These are phyloP conservation scores for Protomyctophum bolini DNA, from an alignment of 2,113 vertebrate genomes.

Conservation along the genomic window DNA sequence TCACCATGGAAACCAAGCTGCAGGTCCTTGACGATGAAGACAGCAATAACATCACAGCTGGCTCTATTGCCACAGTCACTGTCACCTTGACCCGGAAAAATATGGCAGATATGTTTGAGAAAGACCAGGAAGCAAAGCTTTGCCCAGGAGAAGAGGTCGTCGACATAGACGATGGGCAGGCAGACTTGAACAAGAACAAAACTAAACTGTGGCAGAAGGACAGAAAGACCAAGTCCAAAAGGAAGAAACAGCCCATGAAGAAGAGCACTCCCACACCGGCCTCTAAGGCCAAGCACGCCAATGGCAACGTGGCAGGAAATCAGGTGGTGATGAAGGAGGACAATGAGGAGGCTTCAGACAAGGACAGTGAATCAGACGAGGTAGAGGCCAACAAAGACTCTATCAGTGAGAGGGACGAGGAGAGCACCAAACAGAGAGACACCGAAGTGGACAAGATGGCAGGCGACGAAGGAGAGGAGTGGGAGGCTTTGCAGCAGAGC, in stretches of 20 bases:
- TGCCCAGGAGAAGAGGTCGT: conserved; percentile 83
- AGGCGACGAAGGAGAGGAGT: conserved; percentile 97
- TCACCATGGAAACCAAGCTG: conserved; percentile 95
- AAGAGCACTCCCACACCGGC: conserved; percentile 81
- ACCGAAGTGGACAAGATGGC: conserved; percentile 92
- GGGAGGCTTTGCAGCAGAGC: conserved; percentile 97
- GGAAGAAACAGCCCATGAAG: conserved; percentile 96
- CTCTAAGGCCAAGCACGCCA: conserved; percentile 92
- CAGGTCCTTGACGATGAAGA: conserved; percentile 98
- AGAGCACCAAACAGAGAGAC: conserved; percentile 96
- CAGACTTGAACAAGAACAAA: conserved; percentile 86
- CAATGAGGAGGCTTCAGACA: conserved; percentile 92
- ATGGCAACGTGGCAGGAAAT: conserved; percentile 85
- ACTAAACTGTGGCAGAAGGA: conserved; percentile 93
- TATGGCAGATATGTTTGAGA: conserved; percentile 97
- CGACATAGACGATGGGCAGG: conserved; percentile 80
- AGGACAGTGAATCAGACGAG: conserved; percentile 96
- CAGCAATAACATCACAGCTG: conserved; percentile 98
- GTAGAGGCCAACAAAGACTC: conserved; percentile 93
- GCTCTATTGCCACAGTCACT: conserved; percentile 95
- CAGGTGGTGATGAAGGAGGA: conserved; percentile 88
- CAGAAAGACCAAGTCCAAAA: conserved; percentile 94
- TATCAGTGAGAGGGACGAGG: conserved; percentile 94
- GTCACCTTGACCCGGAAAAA: conserved; percentile 92
- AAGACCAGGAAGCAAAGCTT: conserved; percentile 84